A percentile compares a stretch with the other conserved stretches of the same genome.
Conservation (phyloP, 2,888 invertebrate genomes). For the Trissolcus japonicus region DNA sequence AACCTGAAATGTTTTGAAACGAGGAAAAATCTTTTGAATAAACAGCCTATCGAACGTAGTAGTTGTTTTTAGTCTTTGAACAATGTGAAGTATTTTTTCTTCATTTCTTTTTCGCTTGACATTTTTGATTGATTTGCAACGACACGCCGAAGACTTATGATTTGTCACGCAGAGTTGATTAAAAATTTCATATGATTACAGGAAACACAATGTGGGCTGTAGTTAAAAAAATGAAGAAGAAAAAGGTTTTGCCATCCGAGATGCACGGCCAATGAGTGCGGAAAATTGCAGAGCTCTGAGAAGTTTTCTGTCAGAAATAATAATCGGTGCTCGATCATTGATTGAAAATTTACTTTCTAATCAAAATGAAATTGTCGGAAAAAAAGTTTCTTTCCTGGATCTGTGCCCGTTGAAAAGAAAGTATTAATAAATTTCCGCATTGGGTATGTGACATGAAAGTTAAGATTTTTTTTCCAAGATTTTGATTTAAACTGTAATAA, state of each 20-base stretch:
- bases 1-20: conserved; percentile 45
- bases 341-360: too few species aligned
- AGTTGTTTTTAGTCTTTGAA: conserved; percentile 6
- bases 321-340: conserved; percentile 22
- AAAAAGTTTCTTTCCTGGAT: too few species aligned
- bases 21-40: conserved; percentile 33
- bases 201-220: conserved; percentile 1
- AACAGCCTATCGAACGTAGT: conserved; percentile 5
- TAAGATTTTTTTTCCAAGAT: too few species aligned
- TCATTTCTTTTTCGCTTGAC: conserved; percentile 19
- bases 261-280: too few species aligned
- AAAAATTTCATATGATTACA: conserved; percentile 14
- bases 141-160: conserved; percentile 22
- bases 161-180: conserved; percentile 30
- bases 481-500: not conserved
- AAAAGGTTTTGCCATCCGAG: not conserved
- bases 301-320: not conserved
- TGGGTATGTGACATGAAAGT: too few species aligned
- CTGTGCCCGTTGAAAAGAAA: too few species aligned
- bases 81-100: conserved; percentile 4
- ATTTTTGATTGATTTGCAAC: conserved; percentile 36
- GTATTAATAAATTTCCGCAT: too few species aligned
- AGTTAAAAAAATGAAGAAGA: not conserved
- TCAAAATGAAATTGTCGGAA: too few species aligned
- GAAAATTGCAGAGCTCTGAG: too few species aligned